Base-by-base conservation (phyloP, 2,113 vertebrate genomes). In the Amphilophus citrinellus region DNA sequence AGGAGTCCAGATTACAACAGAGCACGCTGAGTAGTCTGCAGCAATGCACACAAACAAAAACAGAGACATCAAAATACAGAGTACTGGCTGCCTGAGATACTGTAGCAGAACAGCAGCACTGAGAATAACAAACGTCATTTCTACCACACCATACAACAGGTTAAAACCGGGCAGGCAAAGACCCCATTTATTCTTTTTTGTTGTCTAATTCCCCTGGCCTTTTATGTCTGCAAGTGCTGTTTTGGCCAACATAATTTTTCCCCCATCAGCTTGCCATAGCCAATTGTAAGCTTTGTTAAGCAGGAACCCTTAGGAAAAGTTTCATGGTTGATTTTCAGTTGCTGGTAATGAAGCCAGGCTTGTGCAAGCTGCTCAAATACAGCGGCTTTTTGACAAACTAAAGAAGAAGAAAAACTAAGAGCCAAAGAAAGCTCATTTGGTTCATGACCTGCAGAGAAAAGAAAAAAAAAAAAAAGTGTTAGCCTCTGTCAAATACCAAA, bases 1-100 rank as follows among this genome's bases (percentile, higher is more conserved):
- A 96, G 3, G 96, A 96, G 90, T 99, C 96, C 90, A 99, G 95
- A 84, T 97, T 96, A 94, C 97, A 98, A 95, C 98, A 98, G 1
- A 98, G 79, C 61, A 98, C 96, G 71, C 96, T 97, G 83, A 99
- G 93, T 77, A 99, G 92, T 90, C 98, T 99, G 90, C 50, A 90
- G 56, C 13, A 76, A 89, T 5, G 63, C 59, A 91, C 22, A 90
- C 59, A 88, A 11, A 85, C 35, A 79, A 32, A 88, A 76, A 88
- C 39, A 86, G 56, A 82, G 68, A 87, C 24, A 84, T 90, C 7
- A 84, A 15, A 81, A 76, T 35, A 79, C 76, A 82, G 30, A 66
- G 35, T 44, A 18, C 84, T 84, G 84, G 66, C 62, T 24, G 56
- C 5, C 7, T 18, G 79, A 65, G 80, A 84, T 79, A 85, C 17